Evolutionary conservation across 2,888 invertebrate genomes (phyloP).

Genomic region (Dynastes grantii): DNA sequence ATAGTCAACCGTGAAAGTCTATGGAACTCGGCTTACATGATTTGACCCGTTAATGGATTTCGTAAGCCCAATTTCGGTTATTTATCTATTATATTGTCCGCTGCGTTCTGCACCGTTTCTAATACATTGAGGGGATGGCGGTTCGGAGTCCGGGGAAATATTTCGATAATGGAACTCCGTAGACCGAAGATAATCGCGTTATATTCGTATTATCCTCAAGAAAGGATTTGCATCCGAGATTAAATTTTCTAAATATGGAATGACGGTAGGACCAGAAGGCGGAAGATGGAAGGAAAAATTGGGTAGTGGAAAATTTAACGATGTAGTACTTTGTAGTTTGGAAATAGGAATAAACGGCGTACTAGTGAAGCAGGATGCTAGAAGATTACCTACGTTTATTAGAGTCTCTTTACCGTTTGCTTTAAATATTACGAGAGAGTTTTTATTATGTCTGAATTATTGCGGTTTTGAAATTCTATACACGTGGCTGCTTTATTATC

Average conservation of each 20-base stretch:
- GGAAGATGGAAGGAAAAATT: conserved; percentile 37
- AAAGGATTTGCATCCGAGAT: conserved; percentile 60
- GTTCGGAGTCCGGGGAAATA: conserved; percentile 56
- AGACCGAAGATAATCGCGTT: conserved; percentile 63
- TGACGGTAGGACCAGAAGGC: conserved; percentile 16
- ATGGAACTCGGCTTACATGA: conserved; percentile 44
- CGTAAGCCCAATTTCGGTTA: conserved; percentile 56
- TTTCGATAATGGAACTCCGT: conserved; percentile 62
- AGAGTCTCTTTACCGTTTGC: conserved; percentile 4
- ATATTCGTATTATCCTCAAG: conserved; percentile 59
- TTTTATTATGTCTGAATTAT: not conserved
- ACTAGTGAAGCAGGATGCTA: not conserved
- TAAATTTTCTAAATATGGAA: conserved; percentile 58
- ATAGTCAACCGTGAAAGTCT: conserved; percentile 40
- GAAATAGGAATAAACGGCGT: conserved; percentile 3
- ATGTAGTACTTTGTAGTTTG: conserved; percentile 45
- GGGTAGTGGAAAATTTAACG: conserved; percentile 40
- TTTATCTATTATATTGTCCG: conserved; percentile 52
- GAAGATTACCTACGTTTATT: conserved; percentile 18
- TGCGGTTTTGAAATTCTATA: not conserved
- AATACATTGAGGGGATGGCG: conserved; percentile 30
- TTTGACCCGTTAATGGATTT: conserved; percentile 59
- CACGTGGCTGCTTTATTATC: not conserved
- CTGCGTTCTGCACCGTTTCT: conserved; percentile 49
- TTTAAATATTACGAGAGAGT: not conserved